Conservation (phyloP, 2,888 invertebrate species). For the Mongoloraphidia duomilia region DNA sequence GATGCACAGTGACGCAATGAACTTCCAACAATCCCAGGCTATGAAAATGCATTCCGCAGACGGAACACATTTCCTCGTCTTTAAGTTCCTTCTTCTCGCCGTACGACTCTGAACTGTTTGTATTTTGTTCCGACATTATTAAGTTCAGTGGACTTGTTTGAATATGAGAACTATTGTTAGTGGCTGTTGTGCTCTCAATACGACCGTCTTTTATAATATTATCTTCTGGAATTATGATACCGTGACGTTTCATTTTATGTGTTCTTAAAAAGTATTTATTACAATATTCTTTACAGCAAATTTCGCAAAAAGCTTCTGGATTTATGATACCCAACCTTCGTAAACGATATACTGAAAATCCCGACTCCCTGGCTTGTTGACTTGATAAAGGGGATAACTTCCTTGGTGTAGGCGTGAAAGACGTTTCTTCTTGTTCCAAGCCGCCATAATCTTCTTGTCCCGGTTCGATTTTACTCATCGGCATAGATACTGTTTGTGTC, state of each 20-base stretch:
- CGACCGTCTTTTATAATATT: slow-evolving; percentile 27
- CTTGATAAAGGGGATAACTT: slow-evolving; percentile 22
- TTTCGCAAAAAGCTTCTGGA: slow-evolving; percentile 84
- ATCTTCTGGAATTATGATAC: slow-evolving; percentile 53
- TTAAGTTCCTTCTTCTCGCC: slow-evolving; percentile 32
- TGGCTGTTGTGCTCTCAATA: slow-evolving; percentile 21
- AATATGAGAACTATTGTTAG: slow-evolving; percentile 32
- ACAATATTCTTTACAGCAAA: slow-evolving; percentile 86
- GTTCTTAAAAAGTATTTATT: slow-evolving; percentile 85
- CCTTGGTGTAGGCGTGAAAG: slow-evolving; percentile 9
- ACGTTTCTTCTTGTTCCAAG: slow-evolving; percentile 1
- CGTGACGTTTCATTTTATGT: slow-evolving; percentile 88
- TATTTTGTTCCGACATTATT: slow-evolving; percentile 52
- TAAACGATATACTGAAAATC: slow-evolving; percentile 57
- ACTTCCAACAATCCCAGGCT: slow-evolving; percentile 30
- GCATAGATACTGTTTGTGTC: neutral
- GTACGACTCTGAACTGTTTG: slow-evolving; percentile 32
- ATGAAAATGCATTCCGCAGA: slow-evolving; percentile 37
- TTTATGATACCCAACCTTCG: slow-evolving; percentile 67
- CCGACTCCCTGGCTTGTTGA: slow-evolving; percentile 52
- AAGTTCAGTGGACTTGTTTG: slow-evolving; percentile 68
- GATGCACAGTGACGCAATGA: slow-evolving; percentile 24
- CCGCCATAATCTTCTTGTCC: neutral
- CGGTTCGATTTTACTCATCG: slow-evolving; percentile 3
- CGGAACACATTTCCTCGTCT: slow-evolving; percentile 33